Conservation (phyloP, 2,888 invertebrate species). For the Aspidiotus rigidus region DNA sequence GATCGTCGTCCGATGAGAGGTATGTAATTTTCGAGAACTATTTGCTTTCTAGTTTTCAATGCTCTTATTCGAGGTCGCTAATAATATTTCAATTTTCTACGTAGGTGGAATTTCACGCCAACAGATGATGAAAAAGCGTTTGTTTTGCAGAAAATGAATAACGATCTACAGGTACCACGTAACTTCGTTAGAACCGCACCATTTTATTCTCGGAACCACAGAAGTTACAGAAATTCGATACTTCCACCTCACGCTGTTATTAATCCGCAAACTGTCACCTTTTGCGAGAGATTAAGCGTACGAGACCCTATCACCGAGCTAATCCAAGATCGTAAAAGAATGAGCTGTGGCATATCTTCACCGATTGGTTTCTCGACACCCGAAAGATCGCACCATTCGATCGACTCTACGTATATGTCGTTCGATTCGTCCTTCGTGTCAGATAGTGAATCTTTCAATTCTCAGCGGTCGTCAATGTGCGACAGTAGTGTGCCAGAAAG, state of each 20-base stretch:
- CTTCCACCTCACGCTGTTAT: conserved; percentile 48
- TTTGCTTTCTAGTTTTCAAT: not conserved
- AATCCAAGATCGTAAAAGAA: conserved; percentile 37
- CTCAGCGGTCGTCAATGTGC: conserved; percentile 8
- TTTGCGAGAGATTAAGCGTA: conserved; percentile 57
- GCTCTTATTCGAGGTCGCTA: not conserved
- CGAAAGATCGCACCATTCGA: not conserved
- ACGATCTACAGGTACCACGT: conserved; percentile 59
- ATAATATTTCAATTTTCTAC: conserved; percentile 37
- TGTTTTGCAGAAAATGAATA: conserved; percentile 55
- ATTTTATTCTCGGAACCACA: conserved; percentile 48
- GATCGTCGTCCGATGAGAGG: conserved; percentile 56
- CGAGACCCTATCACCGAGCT: conserved; percentile 70
- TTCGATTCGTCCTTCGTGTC: conserved; percentile 4
- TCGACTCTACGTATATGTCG: conserved; percentile 15
- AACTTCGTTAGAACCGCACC: conserved; percentile 71
- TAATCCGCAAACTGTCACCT: conserved; percentile 59
- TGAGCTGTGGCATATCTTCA: not conserved
- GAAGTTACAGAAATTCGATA: conserved; percentile 39
- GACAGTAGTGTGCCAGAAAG: not conserved
- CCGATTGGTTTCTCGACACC: conserved; percentile 12
- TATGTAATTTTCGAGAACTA: conserved; percentile 40
- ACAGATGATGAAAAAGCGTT: conserved; percentile 61
- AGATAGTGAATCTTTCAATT: conserved; percentile 3
- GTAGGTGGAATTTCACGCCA: conserved; percentile 64